Evolutionary conservation across 1,140 invertebrate genomes (phyloP), one percentile per base, ranked within the genome.

Genomic region (Antheraea pernyi): DNA sequence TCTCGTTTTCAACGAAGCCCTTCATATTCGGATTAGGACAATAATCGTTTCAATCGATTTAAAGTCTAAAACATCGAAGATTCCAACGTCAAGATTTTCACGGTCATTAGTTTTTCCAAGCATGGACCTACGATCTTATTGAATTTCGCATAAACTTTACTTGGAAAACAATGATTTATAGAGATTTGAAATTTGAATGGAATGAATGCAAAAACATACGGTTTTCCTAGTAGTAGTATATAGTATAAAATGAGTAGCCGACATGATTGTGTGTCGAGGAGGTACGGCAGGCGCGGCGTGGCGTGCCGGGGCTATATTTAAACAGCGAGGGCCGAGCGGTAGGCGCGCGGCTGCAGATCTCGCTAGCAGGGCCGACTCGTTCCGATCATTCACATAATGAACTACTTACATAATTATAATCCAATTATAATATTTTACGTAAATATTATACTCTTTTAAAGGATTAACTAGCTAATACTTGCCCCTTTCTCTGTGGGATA

Each of bases 221-320:
- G 16, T 53, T 53, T 53, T 53, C 16, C 13, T 86, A 79, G 30
- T 37, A 59, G 76, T 84, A 82, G 77, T 82, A 81, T 78, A 74
- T 69, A 39, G 73, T 72, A 81, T 80, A 82, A 87, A 39, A 88
- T 80, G 80, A 84, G 86, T 82, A 76, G 80, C 83, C 81, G 82
- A 80, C 80, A 77, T 81, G 80, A 85, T 84, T 85, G 83, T 87
- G 79, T 82, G 79, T 75, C 79, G 82, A 75, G 78, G 78, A 76
- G 80, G 77, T 78, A 72, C 76, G 82, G 82, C 81, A 80, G 78
- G 86, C 85, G 39, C 18, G 59, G 86, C 85, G 84, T 85, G 86
- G 86, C 85, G 84, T 85, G 88, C 84, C 82, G 76, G 83, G 74
- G 82, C 86, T 90, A 90, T 84, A 85, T 89, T 84, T 89, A 90